Base-by-base conservation (phyloP, 1,140 invertebrate genomes). In the Ostrea edulis region DNA sequence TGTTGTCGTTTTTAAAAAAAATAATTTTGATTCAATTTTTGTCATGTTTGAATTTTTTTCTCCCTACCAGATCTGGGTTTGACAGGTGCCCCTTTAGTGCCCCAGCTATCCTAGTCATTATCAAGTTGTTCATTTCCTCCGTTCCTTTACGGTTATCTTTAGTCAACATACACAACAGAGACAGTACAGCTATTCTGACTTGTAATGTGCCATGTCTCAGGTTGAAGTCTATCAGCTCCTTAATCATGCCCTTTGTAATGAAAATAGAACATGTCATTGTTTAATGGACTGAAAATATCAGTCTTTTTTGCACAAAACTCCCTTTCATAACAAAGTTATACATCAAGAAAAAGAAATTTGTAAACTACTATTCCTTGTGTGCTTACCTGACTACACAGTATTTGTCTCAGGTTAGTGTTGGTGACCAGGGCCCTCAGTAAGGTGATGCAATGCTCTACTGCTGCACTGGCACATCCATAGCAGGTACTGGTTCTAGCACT, bases 371-470 rank as follows among this genome's bases (percentile, higher is more conserved):
- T 81, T n/a, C 14, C 5, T 25, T 25, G 52, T 65, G n/a, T 20
- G 82, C 89, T 88, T 89, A 95, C 94, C 94, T 94, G 93, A 77
- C 97, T 96, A 93, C 98, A 98, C 0, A 99, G 95, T 0, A 97
- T 96, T 77, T 97, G 96, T 84, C 98, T 96, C 44, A 98, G 97
- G 8, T 96, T 96, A 7, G 96, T 96, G 93, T 97, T 98, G 25
- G 97, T 97, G 9, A 98, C 98, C 84, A 99, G 95, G n/a, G 98
- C 98, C 71, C 98, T 96, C 54, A 99, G 95, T 25, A 99, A 93
- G 7, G 98, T 99, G 5, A 99, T 96, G 95, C 98, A 99, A 95
- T 99, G 98, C 94, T 99, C 98, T 0, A 98, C 97, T 11, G 98
- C 97, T 17, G 95, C 93, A 92, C 93, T 95, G 7, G 95, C 95